phyloP scores from a whole-genome alignment of 1,140 invertebrate genomes.

The Macrosteles quadrilineatus region DNA sequence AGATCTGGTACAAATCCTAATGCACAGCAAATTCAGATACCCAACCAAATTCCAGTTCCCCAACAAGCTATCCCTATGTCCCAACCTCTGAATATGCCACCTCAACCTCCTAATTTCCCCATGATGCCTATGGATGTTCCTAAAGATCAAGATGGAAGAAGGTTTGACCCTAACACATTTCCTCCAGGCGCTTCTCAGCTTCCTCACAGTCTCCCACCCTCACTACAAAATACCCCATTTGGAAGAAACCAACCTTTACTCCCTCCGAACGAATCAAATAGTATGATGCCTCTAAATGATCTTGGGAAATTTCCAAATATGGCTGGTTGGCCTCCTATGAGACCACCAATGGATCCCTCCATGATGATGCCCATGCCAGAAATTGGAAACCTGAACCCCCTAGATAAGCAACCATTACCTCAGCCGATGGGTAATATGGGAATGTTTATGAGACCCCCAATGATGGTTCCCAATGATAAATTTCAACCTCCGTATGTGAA shows the following conservation, averaged over 20 bases:
- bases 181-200: background rate
- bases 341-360: background rate
- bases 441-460: background rate
- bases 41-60: background rate
- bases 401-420: background rate
- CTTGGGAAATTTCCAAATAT: background rate
- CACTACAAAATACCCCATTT: background rate
- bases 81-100: background rate
- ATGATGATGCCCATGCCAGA: background rate
- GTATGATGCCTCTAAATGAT: background rate
- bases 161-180: background rate
- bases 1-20: background rate
- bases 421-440: background rate
- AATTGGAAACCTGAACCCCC: background rate
- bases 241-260: background rate
- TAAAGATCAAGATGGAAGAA: background rate
- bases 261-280: background rate
- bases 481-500: slow-evolving; percentile 1
- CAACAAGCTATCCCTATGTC: background rate
- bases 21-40: too few relatives aligned
- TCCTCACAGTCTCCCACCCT: background rate
- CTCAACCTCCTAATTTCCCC: background rate
- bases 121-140: background rate
- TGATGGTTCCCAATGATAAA: background rate
- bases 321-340: background rate